Evolutionary conservation across 2,888 invertebrate genomes (phyloP), one percentile per base, ranked within the genome.

Genomic region (Ophion slaviceki): DNA sequence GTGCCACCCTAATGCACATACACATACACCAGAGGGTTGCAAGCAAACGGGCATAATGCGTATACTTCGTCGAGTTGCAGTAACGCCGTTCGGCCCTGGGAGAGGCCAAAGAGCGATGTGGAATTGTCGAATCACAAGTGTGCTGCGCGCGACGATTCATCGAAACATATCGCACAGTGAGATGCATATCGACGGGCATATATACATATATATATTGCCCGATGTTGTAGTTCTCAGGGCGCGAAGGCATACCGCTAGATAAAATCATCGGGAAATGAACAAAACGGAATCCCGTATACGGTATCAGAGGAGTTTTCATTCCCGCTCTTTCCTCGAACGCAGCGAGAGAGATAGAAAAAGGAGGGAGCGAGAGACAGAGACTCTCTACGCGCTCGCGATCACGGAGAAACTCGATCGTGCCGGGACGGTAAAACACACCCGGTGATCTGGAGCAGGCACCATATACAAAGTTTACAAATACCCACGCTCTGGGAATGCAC

Each of bases 101-200:
- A 71, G 79, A 80, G 83, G 82, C 74, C 82, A 80, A 85, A 86
- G 80, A 67, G 76, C 72, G 85, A 82, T 80, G 85, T 86, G 57
- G 80, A 86, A 83, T 86, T 86, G 76, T 80, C 47, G 80, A 47
- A 74, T 64, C 47, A 53, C 78, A 66, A 81, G 68, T 45, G 66
- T 83, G 40, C 67, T 59, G 24, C 40, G 53, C 74, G 83, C 61
- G 68, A 70, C 62, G 36, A 79, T 79, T 79, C 45, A 68, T 82
- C 82, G 66, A 14, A 82, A 74, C 67, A 67, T 72, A 32, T 71
- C 77, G 8, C 28, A 24, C 61, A 47, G 47, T 14, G 83, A 75
- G 71, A 71, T 76, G 80, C 80, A 76, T 80, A 84, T 84, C 59
- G 80, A 84, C 64, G 40, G 32, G 57, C 59, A 76, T 32, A 57